Evolutionary conservation across 2,888 invertebrate species (phyloP), one percentile per base, ranked within the genome.

Genomic region (Petrolisthes manimaculis): DNA sequence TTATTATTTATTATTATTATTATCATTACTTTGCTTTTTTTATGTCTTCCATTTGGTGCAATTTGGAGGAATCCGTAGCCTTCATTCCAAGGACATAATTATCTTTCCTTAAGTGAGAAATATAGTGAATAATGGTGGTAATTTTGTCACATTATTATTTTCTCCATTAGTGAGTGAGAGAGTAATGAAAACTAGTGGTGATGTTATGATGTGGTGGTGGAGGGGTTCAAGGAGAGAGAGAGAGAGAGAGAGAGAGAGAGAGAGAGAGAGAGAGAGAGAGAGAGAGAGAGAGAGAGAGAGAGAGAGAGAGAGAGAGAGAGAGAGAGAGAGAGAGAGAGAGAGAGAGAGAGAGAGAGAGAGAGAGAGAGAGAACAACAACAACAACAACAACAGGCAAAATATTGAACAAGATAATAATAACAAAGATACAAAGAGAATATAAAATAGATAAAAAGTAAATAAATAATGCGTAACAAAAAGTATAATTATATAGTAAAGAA

Each of bases 261-360:
- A 78, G 51, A 78, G 37, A 24, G 24, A 24, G 18, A 14, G 24
- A 78, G 78, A 37, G 51, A 51, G 51, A 37, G 51, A n/a, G 51
- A 79, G 54, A 79, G 53, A 79, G 79, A 79, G 53, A 54, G 55
- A n/a, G 79, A n/a, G 9, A 53, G 54, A 79, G 24, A 78, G 51
- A 53, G 53, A 79, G 51, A 24, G 53, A 53, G 54, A 79, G 53
- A 79, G 53, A 79, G 53, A 79, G n/a, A 51, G 53, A 79, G 24
- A 24, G 78, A 37, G 51, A 37, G 78, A 24, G 78, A 51, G 37
- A 51, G 53, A 78, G 51, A 78, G 37, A 24, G 24, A 24, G 18
- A 14, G 24, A 78, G 78, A 37, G 51, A 51, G 51, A 37, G 51
- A n/a, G 51, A 79, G 54, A 79, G 53, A 79, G 79, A 79, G 53